Conservation (phyloP, 2,888 invertebrate species). For the Dendrolimus houi region DNA sequence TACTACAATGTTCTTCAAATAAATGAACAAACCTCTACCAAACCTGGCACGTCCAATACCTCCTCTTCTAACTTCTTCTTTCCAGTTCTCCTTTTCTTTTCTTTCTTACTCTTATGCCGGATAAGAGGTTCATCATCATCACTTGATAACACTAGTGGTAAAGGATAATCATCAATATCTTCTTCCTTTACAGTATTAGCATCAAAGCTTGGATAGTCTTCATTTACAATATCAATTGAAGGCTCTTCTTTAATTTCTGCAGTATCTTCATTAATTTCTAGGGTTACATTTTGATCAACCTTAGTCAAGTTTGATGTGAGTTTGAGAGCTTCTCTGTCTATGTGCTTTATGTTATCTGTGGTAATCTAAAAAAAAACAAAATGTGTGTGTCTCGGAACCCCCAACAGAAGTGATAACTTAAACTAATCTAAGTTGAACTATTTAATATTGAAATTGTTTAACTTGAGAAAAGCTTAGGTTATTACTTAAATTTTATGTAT, state of each 20-base stretch:
- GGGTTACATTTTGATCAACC: not conserved
- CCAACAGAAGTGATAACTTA: too few species aligned
- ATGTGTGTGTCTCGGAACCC: too few species aligned
- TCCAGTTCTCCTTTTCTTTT: constrained; percentile 17
- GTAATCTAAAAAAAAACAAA: not conserved
- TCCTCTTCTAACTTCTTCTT: not conserved
- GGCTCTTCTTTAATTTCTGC: constrained; percentile 10
- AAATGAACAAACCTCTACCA: too few species aligned
- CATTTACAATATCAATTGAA: not conserved
- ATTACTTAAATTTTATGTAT: too few species aligned
- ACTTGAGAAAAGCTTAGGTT: too few species aligned
- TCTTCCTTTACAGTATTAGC: constrained; percentile 24
- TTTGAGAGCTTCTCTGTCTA: constrained; percentile 28
- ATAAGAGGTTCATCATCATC: constrained; percentile 54
- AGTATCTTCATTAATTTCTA: not conserved
- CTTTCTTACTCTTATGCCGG: constrained; percentile 28
- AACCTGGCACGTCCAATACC: too few species aligned
- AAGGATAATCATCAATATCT: constrained; percentile 19
- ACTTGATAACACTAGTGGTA: constrained; percentile 17
- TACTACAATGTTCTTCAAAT: too few species aligned
- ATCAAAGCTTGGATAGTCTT: constrained; percentile 11
- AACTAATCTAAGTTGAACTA: too few species aligned
- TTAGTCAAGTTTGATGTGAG: constrained; percentile 17
- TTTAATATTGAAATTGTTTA: too few species aligned
- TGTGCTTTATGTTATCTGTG: constrained; percentile 18